Evolutionary conservation across 64 coral and sea anemone genomes (phyloP).

Genomic region (Montipora cactus): DNA sequence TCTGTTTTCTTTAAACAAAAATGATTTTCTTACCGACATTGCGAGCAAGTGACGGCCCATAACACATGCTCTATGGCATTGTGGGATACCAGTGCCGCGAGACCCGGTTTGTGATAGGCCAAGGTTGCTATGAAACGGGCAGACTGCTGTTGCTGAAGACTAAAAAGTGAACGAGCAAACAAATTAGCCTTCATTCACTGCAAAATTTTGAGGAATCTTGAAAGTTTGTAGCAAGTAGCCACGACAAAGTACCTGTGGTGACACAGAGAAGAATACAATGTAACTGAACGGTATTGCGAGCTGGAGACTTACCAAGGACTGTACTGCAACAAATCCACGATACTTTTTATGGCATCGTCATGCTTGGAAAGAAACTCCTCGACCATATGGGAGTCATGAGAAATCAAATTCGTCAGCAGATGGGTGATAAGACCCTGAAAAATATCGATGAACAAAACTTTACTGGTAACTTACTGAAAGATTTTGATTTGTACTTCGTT

Average conservation of each 20-base stretch:
- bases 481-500: background rate
- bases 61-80: constrained; percentile 74
- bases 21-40: constrained; percentile 72
- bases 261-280: too few species aligned
- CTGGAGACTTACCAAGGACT: constrained; percentile 30
- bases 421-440: constrained; percentile 17
- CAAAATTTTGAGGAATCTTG: too few species aligned
- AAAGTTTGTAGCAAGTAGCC: too few species aligned
- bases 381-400: constrained; percentile 26
- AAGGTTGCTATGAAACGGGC: constrained; percentile 65
- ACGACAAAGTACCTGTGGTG: too few species aligned
- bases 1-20: too few species aligned
- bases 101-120: constrained; percentile 41
- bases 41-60: constrained; percentile 81
- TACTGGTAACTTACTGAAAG: background rate
- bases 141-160: constrained; percentile 72
- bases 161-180: background rate
- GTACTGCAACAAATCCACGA: constrained; percentile 58
- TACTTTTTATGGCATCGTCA: constrained; percentile 13
- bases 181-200: too few species aligned
- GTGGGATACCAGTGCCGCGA: constrained; percentile 57
- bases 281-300: too few species aligned
- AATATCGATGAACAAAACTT: background rate
- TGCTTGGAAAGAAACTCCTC: constrained; percentile 65
- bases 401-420: constrained; percentile 49